These are phyloP conservation scores for Leptinotarsa juncta DNA, from an alignment of 2,888 invertebrate species.

Conservation along the genomic window DNA sequence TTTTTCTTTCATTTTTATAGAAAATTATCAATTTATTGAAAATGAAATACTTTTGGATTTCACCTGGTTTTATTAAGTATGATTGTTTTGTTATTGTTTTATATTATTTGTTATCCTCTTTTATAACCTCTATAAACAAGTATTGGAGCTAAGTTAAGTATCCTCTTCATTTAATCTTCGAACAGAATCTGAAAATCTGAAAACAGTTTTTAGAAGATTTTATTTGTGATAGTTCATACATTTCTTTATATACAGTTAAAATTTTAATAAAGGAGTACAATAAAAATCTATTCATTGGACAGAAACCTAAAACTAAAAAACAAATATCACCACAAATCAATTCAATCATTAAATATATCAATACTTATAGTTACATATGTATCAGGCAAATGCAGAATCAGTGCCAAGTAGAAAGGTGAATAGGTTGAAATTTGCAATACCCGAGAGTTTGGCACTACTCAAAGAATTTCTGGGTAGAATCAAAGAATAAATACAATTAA, in stretches of 20 bases:
- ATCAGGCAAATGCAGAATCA: background rate
- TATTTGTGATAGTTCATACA: slow-evolving; percentile 1
- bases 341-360: background rate
- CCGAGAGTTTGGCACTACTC: slow-evolving; percentile 6
- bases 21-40: too few relatives aligned
- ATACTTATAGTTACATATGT: background rate
- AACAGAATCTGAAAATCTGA: background rate
- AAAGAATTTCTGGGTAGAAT: background rate
- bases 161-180: too few relatives aligned
- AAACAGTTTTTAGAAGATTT: background rate
- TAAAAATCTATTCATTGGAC: slow-evolving; percentile 5
- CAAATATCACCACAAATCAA: slow-evolving; percentile 17
- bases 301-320: slow-evolving; percentile 1
- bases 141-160: too few relatives aligned
- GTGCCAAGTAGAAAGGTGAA: background rate
- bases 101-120: too few relatives aligned
- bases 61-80: too few relatives aligned
- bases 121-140: too few relatives aligned
- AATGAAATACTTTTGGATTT: too few relatives aligned
- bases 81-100: too few relatives aligned
- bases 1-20: too few relatives aligned
- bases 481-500: slow-evolving; percentile 3
- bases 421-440: background rate
- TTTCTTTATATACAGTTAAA: slow-evolving; percentile 13
- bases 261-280: slow-evolving; percentile 8